phyloP scores from a whole-genome alignment of 1,140 invertebrate genomes.

The Amphibalanus amphitrite region DNA sequence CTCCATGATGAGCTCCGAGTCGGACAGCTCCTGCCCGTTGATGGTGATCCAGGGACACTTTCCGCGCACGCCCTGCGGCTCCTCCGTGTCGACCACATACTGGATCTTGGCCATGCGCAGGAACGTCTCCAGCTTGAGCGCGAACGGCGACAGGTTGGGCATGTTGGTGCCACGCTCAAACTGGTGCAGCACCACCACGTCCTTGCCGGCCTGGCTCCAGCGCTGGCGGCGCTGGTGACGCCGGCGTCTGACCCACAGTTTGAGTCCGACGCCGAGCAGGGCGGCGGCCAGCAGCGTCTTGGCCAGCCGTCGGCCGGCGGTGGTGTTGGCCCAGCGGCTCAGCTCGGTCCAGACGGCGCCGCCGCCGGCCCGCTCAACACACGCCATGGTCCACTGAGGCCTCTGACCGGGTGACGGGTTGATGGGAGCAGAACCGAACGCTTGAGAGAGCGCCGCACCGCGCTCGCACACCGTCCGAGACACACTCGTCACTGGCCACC shows the following conservation, averaged over 20 bases:
- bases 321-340: slow-evolving; percentile 16
- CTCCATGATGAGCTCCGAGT: slow-evolving; percentile 22
- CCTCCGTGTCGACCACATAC: slow-evolving; percentile 19
- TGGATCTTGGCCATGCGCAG: slow-evolving; percentile 22
- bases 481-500: no score
- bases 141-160: slow-evolving; percentile 22
- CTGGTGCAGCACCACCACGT: slow-evolving; percentile 19
- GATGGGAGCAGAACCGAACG: no score
- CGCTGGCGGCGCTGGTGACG: not conserved
- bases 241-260: not conserved
- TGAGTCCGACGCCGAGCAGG: not conserved
- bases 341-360: slow-evolving; percentile 10
- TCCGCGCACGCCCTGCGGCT: slow-evolving; percentile 19
- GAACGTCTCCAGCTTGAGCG: slow-evolving; percentile 22
- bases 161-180: slow-evolving; percentile 13
- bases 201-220: slow-evolving; percentile 15
- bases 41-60: slow-evolving; percentile 28
- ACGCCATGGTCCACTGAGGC: no score
- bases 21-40: slow-evolving; percentile 26
- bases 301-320: slow-evolving; percentile 14
- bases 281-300: not conserved
- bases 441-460: no score
- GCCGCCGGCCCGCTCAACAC: slow-evolving; percentile 5
- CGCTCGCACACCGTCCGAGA: no score
- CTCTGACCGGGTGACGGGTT: no score